These are phyloP conservation scores for Astreopora myriophthalma DNA, from an alignment of 64 coral and sea anemone genomes.

Conservation along the genomic window DNA sequence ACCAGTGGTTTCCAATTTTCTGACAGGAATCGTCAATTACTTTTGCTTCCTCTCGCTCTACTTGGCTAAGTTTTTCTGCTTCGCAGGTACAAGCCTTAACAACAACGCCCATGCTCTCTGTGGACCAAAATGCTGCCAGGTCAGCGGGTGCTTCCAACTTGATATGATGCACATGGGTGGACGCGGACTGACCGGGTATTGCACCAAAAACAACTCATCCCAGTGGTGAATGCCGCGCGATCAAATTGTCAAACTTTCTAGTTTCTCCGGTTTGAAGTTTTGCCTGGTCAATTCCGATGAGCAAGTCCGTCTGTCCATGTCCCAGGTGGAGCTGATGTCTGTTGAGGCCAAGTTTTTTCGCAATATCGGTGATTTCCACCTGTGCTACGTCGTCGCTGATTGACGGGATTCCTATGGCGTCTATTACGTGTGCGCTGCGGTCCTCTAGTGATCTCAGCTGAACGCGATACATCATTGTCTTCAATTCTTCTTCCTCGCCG, in stretches of 20 bases:
- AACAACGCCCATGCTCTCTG: conserved; percentile 6
- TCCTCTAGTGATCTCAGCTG: conserved; percentile 7
- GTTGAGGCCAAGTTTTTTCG: conserved; percentile 8
- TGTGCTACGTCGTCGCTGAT: conserved; percentile 36
- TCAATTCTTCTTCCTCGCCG: conserved; percentile 42
- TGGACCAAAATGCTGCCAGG: conserved; percentile 17
- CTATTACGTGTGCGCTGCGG: background rate
- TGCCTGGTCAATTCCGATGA: conserved; percentile 59
- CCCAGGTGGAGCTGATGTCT: background rate
- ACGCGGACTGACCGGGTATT: background rate
- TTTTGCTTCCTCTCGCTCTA: conserved; percentile 13
- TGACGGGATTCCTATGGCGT: conserved; percentile 59
- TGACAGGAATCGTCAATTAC: background rate
- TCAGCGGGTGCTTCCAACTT: background rate
- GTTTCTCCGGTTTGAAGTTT: conserved; percentile 41
- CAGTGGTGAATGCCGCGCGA: conserved; percentile 32
- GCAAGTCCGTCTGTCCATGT: conserved; percentile 2
- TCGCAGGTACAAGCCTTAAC: conserved; percentile 10
- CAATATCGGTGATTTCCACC: background rate
- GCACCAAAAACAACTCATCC: conserved; percentile 51
- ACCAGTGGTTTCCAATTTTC: conserved; percentile 40
- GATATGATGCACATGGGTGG: background rate
- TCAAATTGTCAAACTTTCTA: background rate
- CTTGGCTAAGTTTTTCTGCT: background rate
- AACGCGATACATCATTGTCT: conserved; percentile 56